Evolutionary conservation across 2,888 invertebrate genomes (phyloP).

Genomic region (Aplocera efformata): DNA sequence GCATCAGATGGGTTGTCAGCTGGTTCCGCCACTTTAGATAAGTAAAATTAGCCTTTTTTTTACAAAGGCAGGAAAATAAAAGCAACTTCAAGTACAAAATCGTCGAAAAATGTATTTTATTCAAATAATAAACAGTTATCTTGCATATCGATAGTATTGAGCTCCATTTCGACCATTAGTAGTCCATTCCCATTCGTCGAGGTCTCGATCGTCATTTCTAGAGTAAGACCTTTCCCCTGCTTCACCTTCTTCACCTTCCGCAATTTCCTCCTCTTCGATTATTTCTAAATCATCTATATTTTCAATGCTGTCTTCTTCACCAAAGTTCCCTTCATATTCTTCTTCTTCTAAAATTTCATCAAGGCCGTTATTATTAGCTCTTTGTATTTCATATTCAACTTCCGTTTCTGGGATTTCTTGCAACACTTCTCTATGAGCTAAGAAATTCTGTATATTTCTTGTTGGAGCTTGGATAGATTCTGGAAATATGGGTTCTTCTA

Average conservation of each 20-base stretch:
- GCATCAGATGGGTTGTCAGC: too few species aligned
- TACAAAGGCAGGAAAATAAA: constrained; percentile 2
- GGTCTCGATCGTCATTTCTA: constrained; percentile 55
- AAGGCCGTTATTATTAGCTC: constrained; percentile 55
- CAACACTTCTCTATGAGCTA: constrained; percentile 67
- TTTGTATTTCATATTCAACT: constrained; percentile 64
- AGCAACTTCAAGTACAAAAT: constrained; percentile 4
- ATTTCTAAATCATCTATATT: constrained; percentile 56
- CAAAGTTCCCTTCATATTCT: constrained; percentile 65
- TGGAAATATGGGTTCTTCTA: constrained; percentile 16
- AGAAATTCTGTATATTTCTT: constrained; percentile 47
- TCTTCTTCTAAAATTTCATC: constrained; percentile 73
- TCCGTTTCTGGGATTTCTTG: constrained; percentile 73
- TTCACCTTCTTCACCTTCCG: constrained; percentile 58
- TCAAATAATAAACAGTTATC: constrained; percentile 50
- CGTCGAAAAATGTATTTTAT: constrained; percentile 37
- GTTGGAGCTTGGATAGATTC: constrained; percentile 19
- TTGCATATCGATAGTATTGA: constrained; percentile 64
- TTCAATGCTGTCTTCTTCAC: constrained; percentile 43
- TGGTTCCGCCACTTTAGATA: too few species aligned
- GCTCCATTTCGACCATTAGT: constrained; percentile 51
- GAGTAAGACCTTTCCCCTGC: constrained; percentile 44
- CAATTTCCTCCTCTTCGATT: constrained; percentile 65
- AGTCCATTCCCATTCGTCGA: constrained; percentile 77
- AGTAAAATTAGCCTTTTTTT: too few species aligned